Base-by-base conservation (phyloP, 2,888 invertebrate genomes). In the Drosophila infuscata region DNA sequence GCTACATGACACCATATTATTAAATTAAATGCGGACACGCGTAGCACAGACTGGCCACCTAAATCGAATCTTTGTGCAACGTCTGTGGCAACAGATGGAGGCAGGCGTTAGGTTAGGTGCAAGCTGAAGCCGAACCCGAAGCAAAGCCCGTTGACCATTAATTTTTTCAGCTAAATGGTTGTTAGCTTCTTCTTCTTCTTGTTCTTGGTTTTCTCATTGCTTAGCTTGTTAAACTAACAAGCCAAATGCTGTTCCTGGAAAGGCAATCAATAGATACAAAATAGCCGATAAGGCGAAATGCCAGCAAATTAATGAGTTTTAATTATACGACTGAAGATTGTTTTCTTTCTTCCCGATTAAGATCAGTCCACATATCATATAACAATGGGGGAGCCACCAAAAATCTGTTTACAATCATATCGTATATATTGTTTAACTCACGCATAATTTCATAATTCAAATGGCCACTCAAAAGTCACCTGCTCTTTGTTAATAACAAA, bases 1-100 rank as follows among this genome's bases (percentile, higher is more conserved):
- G 90, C 90, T 69, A 89, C 82, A 89, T 82, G 85, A 89, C 88
- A 89, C 88, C 85, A 75, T 86, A 80, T 89, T 88, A 86, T 89
- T 86, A 89, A 82, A 88, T 82, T 84, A 89, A 88, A 88, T 88
- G 85, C 80, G 73, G 76, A 84, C 85, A 89, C 85, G 85, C 90
- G 82, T 61, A 73, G 68, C 67, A 58, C 58, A 67, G 38, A 59
- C 68, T 60, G 77, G 74, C 80, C 88, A 82, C 82, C 84, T 76
- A 75, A 82, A 74, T 75, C 71, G 83, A 58, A 70, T 65, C 59
- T 70, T 66, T 72, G 78, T 63, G 68, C 76, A 64, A 61, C 62
- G 46, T 81, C 59, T 74, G 69, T 74, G 81, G 73, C 84, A 82
- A 78, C 89, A 89, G 82, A 78, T 84, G 88, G 70, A 75, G 65